Evolutionary conservation across 2,888 invertebrate species (phyloP).

Genomic region (Ectemnius continuus): DNA sequence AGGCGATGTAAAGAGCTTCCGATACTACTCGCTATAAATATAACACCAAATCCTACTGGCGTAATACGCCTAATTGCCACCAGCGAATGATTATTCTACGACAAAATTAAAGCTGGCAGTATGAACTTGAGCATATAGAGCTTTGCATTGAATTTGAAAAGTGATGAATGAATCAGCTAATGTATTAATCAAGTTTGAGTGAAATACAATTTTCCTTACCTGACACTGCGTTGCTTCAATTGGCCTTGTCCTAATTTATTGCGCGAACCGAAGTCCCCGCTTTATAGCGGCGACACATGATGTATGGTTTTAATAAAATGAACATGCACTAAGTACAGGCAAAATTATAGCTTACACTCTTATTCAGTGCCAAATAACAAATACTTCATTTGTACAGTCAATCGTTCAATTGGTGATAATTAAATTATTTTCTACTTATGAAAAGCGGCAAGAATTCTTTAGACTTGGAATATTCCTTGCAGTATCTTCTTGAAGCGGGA

Average conservation of each 20-base stretch:
- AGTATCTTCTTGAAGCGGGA: conserved; percentile 94
- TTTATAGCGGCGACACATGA: neutral
- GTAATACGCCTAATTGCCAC: conserved; percentile 21
- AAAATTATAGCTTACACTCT: neutral
- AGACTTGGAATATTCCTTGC: conserved; percentile 55
- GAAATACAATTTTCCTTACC: conserved; percentile 39
- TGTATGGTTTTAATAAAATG: neutral
- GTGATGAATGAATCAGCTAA: conserved; percentile 14
- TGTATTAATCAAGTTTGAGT: conserved; percentile 36
- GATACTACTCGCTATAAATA: conserved; percentile 33
- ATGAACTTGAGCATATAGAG: conserved; percentile 15
- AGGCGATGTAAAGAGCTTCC: conserved; percentile 41
- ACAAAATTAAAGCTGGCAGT: conserved; percentile 8
- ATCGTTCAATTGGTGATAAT: too few species aligned
- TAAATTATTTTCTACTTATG: neutral
- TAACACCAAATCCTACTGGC: conserved; percentile 25
- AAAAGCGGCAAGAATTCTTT: neutral
- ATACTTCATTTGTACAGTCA: conserved; percentile 34
- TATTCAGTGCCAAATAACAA: neutral
- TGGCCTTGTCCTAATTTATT: conserved; percentile 16
- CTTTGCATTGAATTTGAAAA: conserved; percentile 30
- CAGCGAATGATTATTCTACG: conserved; percentile 16
- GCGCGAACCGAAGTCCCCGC: neutral
- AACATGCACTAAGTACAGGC: neutral
- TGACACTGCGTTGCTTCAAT: conserved; percentile 8